Conservation (phyloP, 2,888 invertebrate genomes). For the Acleris literana region DNA sequence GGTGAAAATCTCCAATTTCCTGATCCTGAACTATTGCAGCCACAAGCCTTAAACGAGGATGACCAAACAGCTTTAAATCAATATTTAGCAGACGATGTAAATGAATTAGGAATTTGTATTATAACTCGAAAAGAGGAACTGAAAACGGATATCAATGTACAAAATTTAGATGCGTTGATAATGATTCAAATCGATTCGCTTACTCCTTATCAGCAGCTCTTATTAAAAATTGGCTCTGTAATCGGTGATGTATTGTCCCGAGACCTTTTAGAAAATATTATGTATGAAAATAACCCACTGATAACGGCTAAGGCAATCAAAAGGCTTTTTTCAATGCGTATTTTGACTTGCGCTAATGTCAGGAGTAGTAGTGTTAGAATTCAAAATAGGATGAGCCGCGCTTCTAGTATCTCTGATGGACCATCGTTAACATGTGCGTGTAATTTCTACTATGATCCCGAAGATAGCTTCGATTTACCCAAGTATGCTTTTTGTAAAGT, state of each 20-base stretch:
- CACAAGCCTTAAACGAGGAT: conserved; percentile 61
- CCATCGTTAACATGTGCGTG: conserved; percentile 63
- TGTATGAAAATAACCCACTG: conserved; percentile 78
- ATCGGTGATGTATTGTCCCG: conserved; percentile 82
- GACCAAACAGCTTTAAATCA: conserved; percentile 61
- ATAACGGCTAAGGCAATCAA: conserved; percentile 80
- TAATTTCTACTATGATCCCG: conserved; percentile 64
- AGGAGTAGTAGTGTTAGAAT: conserved; percentile 45
- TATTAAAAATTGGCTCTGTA: conserved; percentile 84
- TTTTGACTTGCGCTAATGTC: conserved; percentile 80
- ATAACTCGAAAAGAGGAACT: conserved; percentile 66
- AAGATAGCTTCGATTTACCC: conserved; percentile 64
- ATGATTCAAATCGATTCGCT: conserved; percentile 83
- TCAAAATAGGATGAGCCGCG: not conserved
- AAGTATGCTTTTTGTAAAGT: conserved; percentile 83
- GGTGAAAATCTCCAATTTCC: conserved; percentile 69
- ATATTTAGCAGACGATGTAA: conserved; percentile 53
- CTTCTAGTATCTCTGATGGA: not conserved
- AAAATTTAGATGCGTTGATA: conserved; percentile 75
- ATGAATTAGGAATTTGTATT: conserved; percentile 62
- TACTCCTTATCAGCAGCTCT: conserved; percentile 83
- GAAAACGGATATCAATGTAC: conserved; percentile 64
- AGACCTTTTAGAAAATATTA: conserved; percentile 77
- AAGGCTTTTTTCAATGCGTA: conserved; percentile 79
- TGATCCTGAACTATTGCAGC: conserved; percentile 55